phyloP scores from a whole-genome alignment of 2,113 vertebrate species.

The Aythya baeri region DNA sequence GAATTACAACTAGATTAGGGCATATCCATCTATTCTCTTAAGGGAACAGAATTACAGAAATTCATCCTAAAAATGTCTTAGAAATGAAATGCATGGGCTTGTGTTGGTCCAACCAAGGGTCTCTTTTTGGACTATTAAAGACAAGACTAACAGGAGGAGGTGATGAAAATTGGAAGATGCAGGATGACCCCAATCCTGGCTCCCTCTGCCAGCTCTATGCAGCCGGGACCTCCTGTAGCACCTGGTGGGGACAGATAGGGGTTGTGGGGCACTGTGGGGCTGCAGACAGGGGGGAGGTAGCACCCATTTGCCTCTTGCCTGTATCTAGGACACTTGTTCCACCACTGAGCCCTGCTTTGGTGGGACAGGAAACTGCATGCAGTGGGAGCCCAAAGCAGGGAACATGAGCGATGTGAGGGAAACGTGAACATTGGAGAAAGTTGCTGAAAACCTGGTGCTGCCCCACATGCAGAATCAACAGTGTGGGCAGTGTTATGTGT shows the following conservation, averaged over 20 bases:
- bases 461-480: background rate
- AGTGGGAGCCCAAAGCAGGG: fast-evolving
- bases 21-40: background rate
- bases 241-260: fast-evolving
- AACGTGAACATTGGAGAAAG: background rate
- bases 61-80: background rate
- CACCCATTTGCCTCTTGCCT: background rate
- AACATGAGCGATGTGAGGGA: background rate
- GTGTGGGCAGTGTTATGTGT: fast-evolving
- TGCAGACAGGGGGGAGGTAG: fast-evolving
- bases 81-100: background rate
- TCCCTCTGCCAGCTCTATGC: background rate
- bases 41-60: background rate
- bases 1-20: background rate
- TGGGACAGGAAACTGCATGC: background rate
- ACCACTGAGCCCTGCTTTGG: background rate
- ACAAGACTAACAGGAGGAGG: background rate
- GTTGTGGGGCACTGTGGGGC: background rate
- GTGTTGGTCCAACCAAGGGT: background rate
- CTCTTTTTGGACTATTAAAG: background rate
- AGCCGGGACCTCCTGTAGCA: background rate
- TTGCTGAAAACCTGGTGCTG: background rate
- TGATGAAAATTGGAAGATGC: background rate
- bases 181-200: background rate
- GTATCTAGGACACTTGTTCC: background rate